Conservation (phyloP, 2,797 vertebrate genomes). For the Dermochelys coriacea region DNA sequence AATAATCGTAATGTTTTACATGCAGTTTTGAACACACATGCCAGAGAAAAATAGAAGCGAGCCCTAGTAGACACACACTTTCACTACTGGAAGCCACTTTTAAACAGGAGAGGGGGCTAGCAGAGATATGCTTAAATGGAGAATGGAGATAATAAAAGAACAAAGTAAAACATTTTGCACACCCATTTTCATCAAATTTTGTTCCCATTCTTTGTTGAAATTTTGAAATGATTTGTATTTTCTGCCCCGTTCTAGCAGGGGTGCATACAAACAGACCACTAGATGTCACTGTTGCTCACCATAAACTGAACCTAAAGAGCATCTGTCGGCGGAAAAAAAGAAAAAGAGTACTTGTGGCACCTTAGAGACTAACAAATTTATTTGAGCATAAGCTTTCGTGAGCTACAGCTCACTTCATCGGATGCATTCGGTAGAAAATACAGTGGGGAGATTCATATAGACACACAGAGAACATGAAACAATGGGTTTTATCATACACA, state of each 20-base stretch:
- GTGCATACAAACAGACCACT: neutral
- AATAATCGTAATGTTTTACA: neutral
- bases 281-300: neutral
- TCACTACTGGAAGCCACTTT: neutral
- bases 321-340: rapidly evolving
- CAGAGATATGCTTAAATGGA: neutral
- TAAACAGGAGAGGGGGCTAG: neutral
- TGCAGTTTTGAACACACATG: neutral
- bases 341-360: too few relatives aligned
- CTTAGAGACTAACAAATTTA: too few relatives aligned
- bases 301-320: rapidly evolving
- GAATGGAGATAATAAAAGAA: neutral
- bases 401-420: too few relatives aligned
- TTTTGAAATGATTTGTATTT: neutral
- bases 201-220: neutral
- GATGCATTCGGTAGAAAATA: too few relatives aligned
- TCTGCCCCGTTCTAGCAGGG: rapidly evolving
- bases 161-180: neutral
- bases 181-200: neutral
- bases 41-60: neutral
- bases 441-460: too few relatives aligned
- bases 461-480: too few relatives aligned
- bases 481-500: too few relatives aligned
- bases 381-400: too few relatives aligned
- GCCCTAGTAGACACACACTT: neutral